Evolutionary conservation across 2,888 invertebrate genomes (phyloP).

Genomic region (Drosophila helvetica): DNA sequence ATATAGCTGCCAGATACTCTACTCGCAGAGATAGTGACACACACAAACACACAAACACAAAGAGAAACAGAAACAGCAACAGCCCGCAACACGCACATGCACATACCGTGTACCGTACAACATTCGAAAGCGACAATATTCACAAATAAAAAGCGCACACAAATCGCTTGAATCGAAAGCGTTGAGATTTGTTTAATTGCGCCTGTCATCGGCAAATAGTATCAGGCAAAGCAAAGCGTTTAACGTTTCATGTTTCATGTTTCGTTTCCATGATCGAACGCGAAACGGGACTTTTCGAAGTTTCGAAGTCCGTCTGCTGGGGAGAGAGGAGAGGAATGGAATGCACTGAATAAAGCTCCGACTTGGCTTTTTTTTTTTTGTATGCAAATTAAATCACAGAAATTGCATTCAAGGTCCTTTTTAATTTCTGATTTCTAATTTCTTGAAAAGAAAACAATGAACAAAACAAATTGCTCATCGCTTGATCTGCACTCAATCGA

Average conservation of each 20-base stretch:
- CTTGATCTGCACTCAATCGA: conserved; percentile 52
- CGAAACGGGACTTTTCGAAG: neutral
- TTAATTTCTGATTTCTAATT: conserved; percentile 37
- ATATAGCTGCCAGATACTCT: conserved; percentile 56
- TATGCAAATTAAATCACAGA: conserved; percentile 30
- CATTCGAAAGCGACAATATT: conserved; percentile 44
- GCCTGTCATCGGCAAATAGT: conserved; percentile 28
- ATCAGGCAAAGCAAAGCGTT: conserved; percentile 10
- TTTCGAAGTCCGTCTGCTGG: neutral
- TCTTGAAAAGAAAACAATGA: conserved; percentile 1
- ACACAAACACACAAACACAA: conserved; percentile 57
- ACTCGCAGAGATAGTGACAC: conserved; percentile 65
- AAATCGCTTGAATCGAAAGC: conserved; percentile 60
- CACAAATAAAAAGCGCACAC: conserved; percentile 57
- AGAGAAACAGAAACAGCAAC: conserved; percentile 14
- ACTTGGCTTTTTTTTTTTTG: conserved; percentile 11
- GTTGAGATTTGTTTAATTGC: conserved; percentile 31
- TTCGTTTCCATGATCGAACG: neutral
- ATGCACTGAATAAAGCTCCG: neutral
- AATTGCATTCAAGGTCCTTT: conserved; percentile 43
- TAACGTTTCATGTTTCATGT: neutral
- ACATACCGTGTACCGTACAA: conserved; percentile 22
- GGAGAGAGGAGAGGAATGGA: neutral
- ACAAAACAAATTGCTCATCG: conserved; percentile 42
- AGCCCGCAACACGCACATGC: conserved; percentile 41